phyloP scores from a whole-genome alignment of 2,113 vertebrate genomes.

The Hippocampus guttulatus region DNA sequence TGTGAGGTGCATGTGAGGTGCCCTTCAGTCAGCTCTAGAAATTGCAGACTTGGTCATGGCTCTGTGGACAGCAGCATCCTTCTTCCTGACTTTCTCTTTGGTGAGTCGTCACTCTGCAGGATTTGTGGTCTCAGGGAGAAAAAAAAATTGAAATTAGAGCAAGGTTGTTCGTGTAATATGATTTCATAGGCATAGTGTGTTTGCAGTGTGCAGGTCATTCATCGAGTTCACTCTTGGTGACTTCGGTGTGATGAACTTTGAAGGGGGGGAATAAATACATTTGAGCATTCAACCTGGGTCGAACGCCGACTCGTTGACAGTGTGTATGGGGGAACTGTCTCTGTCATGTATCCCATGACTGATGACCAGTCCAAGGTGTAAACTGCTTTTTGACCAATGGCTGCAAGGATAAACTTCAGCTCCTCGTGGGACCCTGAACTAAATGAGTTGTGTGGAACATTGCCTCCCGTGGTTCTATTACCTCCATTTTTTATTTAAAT shows the following conservation, averaged over 20 bases:
- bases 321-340: too few species aligned
- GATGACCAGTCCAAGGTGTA: neutral
- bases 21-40: conserved; percentile 24
- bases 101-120: conserved; percentile 45
- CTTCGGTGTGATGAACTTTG: too few species aligned
- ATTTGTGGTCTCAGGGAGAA: neutral
- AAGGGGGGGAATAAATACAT: too few species aligned
- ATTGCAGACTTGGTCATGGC: conserved; percentile 50
- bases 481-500: neutral
- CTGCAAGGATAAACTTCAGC: neutral
- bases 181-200: too few species aligned
- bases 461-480: neutral
- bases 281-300: too few species aligned
- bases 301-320: too few species aligned
- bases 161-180: neutral
- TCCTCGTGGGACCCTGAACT: neutral
- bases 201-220: too few species aligned
- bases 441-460: neutral
- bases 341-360: neutral
- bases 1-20: neutral
- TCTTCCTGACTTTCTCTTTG: conserved; percentile 51
- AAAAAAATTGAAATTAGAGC: neutral
- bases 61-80: conserved; percentile 31
- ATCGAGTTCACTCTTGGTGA: too few species aligned
- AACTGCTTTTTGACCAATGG: neutral